A percentile compares a stretch with the other conserved stretches of the same genome.
Evolutionary conservation across 1,140 invertebrate species (phyloP).

Genomic region (Psix sp.): DNA sequence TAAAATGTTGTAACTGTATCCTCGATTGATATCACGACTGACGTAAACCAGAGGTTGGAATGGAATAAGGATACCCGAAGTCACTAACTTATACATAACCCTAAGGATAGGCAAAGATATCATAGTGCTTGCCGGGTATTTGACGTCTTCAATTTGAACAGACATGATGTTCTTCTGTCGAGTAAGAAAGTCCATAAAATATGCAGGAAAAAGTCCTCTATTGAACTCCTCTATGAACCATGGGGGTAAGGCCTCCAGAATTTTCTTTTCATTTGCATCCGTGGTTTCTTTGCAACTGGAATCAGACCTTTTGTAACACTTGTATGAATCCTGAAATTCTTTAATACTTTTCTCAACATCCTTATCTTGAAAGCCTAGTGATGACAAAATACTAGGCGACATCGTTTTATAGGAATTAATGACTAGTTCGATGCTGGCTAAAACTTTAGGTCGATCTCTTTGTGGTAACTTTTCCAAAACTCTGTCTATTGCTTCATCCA

Average conservation of each 20-base stretch:
- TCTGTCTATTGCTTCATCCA: slow-evolving; percentile 83
- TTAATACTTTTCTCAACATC: slow-evolving; percentile 28
- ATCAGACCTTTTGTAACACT: background rate
- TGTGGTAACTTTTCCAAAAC: slow-evolving; percentile 80
- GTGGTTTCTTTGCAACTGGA: background rate
- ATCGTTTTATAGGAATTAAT: slow-evolving; percentile 81
- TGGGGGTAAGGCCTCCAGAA: slow-evolving; percentile 68
- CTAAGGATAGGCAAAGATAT: slow-evolving; percentile 81
- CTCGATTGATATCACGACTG: slow-evolving; percentile 65
- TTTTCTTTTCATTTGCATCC: too few relatives aligned
- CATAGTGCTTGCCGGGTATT: slow-evolving; percentile 78
- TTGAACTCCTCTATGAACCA: slow-evolving; percentile 83
- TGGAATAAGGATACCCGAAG: slow-evolving; percentile 66
- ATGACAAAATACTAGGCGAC: slow-evolving; percentile 73
- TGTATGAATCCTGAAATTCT: background rate
- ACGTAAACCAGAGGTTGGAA: slow-evolving; percentile 69
- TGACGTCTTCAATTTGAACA: slow-evolving; percentile 85
- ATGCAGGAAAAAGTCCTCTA: slow-evolving; percentile 78
- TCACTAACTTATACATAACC: slow-evolving; percentile 82
- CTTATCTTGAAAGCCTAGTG: slow-evolving; percentile 45
- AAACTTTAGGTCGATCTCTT: slow-evolving; percentile 75
- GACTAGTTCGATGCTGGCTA: slow-evolving; percentile 79
- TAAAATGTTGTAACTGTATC: slow-evolving; percentile 60
- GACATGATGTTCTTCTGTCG: slow-evolving; percentile 82
- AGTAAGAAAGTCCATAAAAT: slow-evolving; percentile 82